phyloP scores from a whole-genome alignment of 2,113 vertebrate species.

The Dissostichus mawsoni region DNA sequence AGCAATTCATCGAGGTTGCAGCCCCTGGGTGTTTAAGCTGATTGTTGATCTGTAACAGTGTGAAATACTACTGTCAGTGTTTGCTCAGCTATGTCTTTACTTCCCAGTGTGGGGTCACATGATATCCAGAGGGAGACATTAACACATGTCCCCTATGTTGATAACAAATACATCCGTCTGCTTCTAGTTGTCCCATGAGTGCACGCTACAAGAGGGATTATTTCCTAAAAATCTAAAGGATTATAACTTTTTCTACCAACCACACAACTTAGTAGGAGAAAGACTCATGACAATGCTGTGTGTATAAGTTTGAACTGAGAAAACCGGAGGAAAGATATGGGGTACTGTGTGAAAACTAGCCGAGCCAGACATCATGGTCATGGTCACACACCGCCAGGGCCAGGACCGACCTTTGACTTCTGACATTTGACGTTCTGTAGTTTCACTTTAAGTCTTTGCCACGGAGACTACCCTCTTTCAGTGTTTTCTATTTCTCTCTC shows the following conservation, averaged over 20 bases:
- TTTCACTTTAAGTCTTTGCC: background rate
- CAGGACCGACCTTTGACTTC: background rate
- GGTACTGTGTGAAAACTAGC: background rate
- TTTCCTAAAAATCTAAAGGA: background rate
- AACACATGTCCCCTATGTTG: background rate
- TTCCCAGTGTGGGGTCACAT: background rate
- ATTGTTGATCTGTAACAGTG: too few species aligned
- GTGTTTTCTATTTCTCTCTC: slow-evolving; percentile 25
- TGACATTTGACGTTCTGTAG: background rate
- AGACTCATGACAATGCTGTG: background rate
- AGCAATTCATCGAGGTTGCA: background rate
- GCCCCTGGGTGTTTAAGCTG: background rate
- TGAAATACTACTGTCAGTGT: background rate
- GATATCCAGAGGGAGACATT: slow-evolving; percentile 5
- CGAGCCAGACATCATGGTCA: background rate
- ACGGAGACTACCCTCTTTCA: slow-evolving; percentile 14
- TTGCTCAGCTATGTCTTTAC: background rate
- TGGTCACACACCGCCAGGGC: background rate
- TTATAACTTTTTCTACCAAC: background rate
- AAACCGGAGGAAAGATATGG: background rate
- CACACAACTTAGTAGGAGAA: background rate
- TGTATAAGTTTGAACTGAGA: background rate
- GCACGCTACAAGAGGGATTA: background rate
- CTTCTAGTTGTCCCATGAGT: background rate
- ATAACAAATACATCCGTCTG: background rate